phyloP scores from a whole-genome alignment of 2,888 invertebrate genomes.

The Unio delphinus region DNA sequence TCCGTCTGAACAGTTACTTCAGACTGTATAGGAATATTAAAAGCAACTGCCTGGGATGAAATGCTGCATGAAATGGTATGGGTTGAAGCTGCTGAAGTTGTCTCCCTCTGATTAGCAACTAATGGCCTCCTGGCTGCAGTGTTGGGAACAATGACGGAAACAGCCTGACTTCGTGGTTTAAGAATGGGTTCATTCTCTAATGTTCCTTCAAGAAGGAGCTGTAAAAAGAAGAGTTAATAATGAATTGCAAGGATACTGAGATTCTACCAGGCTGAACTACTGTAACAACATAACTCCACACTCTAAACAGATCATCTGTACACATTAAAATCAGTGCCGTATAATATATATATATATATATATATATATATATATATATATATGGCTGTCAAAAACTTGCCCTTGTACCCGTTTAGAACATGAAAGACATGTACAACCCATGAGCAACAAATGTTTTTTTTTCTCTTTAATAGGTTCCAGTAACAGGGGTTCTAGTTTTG shows the following conservation, averaged over 20 bases:
- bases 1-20: not conserved
- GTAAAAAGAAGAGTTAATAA: conserved; percentile 12
- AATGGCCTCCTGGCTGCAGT: conserved; percentile 12
- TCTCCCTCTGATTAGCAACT: conserved; percentile 1
- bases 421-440: too few relatives aligned
- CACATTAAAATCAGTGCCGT: too few relatives aligned
- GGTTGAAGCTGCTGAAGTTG: conserved; percentile 2
- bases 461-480: too few relatives aligned
- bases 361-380: too few relatives aligned
- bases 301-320: too few relatives aligned
- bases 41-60: conserved; percentile 1
- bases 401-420: too few relatives aligned
- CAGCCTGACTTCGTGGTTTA: conserved; percentile 14
- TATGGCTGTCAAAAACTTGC: too few relatives aligned
- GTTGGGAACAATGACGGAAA: conserved; percentile 42
- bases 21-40: not conserved
- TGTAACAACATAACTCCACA: too few relatives aligned
- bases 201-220: conserved; percentile 42
- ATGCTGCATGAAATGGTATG: not conserved
- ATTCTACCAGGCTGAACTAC: not conserved
- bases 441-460: too few relatives aligned
- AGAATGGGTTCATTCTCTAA: conserved; percentile 6
- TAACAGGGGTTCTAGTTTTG: too few relatives aligned
- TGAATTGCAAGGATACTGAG: not conserved
- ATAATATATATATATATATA: too few relatives aligned